Base-by-base conservation (phyloP, 2,797 vertebrate genomes). In the Sandelia bainsii region DNA sequence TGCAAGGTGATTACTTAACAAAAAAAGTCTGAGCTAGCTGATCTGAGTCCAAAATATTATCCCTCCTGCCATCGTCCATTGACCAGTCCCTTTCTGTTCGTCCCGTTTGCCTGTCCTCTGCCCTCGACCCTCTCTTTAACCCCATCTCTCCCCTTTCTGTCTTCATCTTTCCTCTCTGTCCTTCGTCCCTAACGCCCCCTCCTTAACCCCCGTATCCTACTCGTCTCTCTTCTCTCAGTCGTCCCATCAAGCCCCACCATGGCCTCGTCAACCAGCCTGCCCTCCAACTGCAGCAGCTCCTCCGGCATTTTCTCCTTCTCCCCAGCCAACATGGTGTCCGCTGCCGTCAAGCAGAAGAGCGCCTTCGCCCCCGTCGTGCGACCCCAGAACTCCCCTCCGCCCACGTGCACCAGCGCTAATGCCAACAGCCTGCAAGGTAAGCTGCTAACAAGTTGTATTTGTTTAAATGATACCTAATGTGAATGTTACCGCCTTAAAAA, bases 241-340 rank as follows among this genome's bases (percentile, higher is more conserved):
- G 98, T 99, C 89, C 98, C 98, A 68, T 99, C 98, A 62, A 99
- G 98, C 89, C 98, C 98, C 22, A 99, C 97, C 79, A 99, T 99
- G 98, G 97, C 96, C 70, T 98, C 98, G 29, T 97, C 98, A 82
- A 98, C 98, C 89, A 99, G 97, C 93, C 95, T 99, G 88, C 97
- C 97, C 64, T 99, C 98, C 88, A 99, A 99, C 93, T 99, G 98
- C 95, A 98, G 96, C 95, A 97, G 97, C 89, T 98, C 98, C 88
- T 99, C 98, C 3, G 97, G 98, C 88, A 99, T 99, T 92, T 99
- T 99, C 94, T 99, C 98, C 92, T 99, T 99, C 94, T 99, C 98
- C 86, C 98, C 98, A 81, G 98, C 98, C 91, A 99, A 99, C 95
- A 99, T 99, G 98, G 98, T 99, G 87, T 99, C 98, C 0, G 97